Conservation (phyloP, 2,888 invertebrate species). For the Selenia dentaria region DNA sequence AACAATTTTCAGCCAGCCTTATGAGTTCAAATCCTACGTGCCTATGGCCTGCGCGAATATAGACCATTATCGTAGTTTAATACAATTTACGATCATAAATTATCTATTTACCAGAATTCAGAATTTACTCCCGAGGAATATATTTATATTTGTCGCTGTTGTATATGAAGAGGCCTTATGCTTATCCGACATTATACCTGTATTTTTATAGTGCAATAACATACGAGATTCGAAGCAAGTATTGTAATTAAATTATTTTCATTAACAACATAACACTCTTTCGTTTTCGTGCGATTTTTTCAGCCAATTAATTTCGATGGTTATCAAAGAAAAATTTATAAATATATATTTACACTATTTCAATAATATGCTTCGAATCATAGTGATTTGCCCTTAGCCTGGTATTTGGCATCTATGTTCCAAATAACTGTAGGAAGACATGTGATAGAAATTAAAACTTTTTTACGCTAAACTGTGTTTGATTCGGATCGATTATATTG, state of each 20-base stretch:
- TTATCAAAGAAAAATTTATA: too few relatives aligned
- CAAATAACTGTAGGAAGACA: conserved; percentile 78
- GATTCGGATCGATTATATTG: conserved; percentile 36
- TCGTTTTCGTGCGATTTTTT: too few relatives aligned
- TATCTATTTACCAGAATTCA: too few relatives aligned
- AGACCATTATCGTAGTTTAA: too few relatives aligned
- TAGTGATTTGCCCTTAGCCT: conserved; percentile 70
- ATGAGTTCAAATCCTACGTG: too few relatives aligned
- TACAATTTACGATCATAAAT: too few relatives aligned
- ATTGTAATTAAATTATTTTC: conserved; percentile 25
- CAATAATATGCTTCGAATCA: conserved; percentile 66
- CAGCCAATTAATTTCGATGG: too few relatives aligned
- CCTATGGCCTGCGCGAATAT: too few relatives aligned
- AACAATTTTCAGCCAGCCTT: too few relatives aligned
- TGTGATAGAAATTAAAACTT: conserved; percentile 82
- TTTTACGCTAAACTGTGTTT: conserved; percentile 71
- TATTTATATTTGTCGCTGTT: background rate
- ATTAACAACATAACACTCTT: background rate
- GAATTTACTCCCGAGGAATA: too few relatives aligned
- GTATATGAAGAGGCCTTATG: conserved; percentile 39
- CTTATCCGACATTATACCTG: conserved; percentile 58
- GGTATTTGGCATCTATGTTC: conserved; percentile 76
- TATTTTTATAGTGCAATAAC: conserved; percentile 81
- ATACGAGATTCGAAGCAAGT: conserved; percentile 68
- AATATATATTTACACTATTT: conserved; percentile 16